These are phyloP conservation scores for Triplophysa siluroides DNA, from an alignment of 2,113 vertebrate genomes.

Conservation along the genomic window DNA sequence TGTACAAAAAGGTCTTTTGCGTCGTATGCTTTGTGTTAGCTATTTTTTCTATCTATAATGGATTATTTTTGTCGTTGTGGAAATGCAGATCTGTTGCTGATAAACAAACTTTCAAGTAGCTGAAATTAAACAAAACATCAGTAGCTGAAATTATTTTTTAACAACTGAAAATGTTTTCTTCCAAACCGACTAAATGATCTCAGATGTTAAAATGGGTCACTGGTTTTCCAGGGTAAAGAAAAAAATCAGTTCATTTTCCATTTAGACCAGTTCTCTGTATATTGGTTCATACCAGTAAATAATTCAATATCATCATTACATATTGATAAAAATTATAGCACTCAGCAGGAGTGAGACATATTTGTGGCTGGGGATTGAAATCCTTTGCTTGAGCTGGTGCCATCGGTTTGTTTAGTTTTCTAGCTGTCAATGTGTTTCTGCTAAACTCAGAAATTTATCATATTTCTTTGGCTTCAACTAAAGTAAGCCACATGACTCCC, in stretches of 20 bases:
- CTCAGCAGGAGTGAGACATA: not conserved
- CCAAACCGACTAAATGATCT: not conserved
- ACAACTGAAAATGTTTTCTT: not conserved
- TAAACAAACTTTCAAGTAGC: not conserved
- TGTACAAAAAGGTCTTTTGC: not conserved
- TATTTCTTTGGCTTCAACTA: slow-evolving; percentile 22
- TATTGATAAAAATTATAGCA: slow-evolving; percentile 2
- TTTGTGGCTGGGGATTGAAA: not conserved
- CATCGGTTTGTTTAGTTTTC: not conserved
- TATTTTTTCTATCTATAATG: too few species aligned
- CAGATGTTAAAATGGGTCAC: not conserved
- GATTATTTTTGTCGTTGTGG: not conserved
- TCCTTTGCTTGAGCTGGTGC: not conserved
- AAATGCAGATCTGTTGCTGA: not conserved
- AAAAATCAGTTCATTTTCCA: not conserved
- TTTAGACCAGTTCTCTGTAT: not conserved
- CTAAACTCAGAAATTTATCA: slow-evolving; percentile 36
- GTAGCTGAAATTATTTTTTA: not conserved
- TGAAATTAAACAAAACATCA: not conserved
- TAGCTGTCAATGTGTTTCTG: not conserved
- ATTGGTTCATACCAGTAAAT: slow-evolving; percentile 3
- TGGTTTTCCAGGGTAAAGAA: not conserved
- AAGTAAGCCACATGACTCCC: slow-evolving; percentile 22
- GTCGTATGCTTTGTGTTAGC: not conserved
- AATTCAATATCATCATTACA: not conserved